Evolutionary conservation across 2,888 invertebrate species (phyloP).

Genomic region (Agrochola circellaris): DNA sequence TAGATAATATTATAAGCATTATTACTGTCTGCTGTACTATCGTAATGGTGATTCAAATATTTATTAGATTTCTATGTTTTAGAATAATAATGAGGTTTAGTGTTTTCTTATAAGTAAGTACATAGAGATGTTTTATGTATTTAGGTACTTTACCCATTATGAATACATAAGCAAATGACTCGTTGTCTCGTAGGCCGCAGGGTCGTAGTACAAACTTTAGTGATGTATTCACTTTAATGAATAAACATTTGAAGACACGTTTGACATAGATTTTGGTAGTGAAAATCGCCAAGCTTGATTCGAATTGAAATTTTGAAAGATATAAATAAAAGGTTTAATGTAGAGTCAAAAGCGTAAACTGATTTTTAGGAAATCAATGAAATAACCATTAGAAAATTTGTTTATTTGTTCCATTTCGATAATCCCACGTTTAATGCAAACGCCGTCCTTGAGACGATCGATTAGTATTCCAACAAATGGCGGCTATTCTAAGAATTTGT

Average conservation of each 20-base stretch:
- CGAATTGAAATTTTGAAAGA: background rate
- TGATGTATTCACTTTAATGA: background rate
- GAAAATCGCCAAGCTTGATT: background rate
- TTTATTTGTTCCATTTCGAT: slow-evolving; percentile 23
- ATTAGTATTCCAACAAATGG: slow-evolving; percentile 48
- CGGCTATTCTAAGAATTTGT: slow-evolving; percentile 50
- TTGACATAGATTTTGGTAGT: background rate
- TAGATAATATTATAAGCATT: slow-evolving; percentile 3
- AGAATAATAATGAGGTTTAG: slow-evolving; percentile 29
- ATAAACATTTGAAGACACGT: background rate
- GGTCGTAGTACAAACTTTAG: background rate
- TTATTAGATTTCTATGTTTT: slow-evolving; percentile 27
- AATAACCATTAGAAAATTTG: slow-evolving; percentile 6
- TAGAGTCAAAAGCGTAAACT: background rate
- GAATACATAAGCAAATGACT: slow-evolving; percentile 4
- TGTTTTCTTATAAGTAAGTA: slow-evolving; percentile 17
- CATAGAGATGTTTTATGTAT: slow-evolving; percentile 12
- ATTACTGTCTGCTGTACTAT: slow-evolving; percentile 15
- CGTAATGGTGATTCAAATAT: slow-evolving; percentile 18
- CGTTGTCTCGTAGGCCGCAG: background rate
- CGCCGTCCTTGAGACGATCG: slow-evolving; percentile 46
- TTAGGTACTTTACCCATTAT: slow-evolving; percentile 8
- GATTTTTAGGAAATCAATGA: background rate
- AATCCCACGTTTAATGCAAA: slow-evolving; percentile 15
- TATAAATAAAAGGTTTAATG: background rate